Evolutionary conservation across 2,888 invertebrate species (phyloP).

Genomic region (Ennomos fuscantarius): DNA sequence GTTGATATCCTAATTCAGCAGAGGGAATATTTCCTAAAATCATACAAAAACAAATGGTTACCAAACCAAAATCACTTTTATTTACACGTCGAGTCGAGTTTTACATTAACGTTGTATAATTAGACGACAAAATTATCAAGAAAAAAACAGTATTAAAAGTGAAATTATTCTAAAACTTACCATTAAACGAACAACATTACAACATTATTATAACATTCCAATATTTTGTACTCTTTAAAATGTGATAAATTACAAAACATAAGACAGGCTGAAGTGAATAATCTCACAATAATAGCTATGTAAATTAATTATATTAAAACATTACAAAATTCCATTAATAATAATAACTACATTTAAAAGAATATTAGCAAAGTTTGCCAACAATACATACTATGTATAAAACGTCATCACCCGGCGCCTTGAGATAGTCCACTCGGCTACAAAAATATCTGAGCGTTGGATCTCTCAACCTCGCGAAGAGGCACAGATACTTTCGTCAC

Average conservation of each 20-base stretch:
- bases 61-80: conserved; percentile 85
- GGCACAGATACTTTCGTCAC: conserved; percentile 34
- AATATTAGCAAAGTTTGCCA: conserved; percentile 74
- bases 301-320: conserved; percentile 82
- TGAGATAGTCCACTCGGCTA: conserved; percentile 39
- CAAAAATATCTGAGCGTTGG: conserved; percentile 41
- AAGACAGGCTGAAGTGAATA: conserved; percentile 69
- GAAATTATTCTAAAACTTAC: conserved; percentile 82
- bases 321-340: conserved; percentile 81
- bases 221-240: conserved; percentile 84
- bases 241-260: conserved; percentile 84
- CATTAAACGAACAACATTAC: conserved; percentile 81
- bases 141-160: conserved; percentile 77
- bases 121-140: conserved; percentile 77
- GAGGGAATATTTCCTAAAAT: too few relatives aligned
- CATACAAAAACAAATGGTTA: conserved; percentile 43
- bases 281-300: conserved; percentile 80
- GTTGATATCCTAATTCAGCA: too few relatives aligned
- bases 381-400: conserved; percentile 70
- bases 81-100: conserved; percentile 77
- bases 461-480: conserved; percentile 17
- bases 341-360: conserved; percentile 76
- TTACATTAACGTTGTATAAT: conserved; percentile 79
- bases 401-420: conserved; percentile 54
- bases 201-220: conserved; percentile 83